phyloP scores from a whole-genome alignment of 2,888 invertebrate genomes.

The Tipula helvola region DNA sequence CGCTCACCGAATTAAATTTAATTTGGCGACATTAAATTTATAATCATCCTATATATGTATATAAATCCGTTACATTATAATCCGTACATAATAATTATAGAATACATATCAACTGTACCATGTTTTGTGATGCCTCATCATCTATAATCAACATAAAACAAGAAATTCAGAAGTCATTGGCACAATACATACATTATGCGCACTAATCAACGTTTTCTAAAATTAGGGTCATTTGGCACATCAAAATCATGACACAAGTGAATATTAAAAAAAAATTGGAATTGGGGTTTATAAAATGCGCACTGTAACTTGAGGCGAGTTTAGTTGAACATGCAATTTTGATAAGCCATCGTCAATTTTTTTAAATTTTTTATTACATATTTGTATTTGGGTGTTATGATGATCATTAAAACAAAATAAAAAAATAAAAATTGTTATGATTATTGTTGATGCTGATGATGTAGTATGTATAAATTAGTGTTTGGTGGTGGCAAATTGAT shows the following conservation, averaged over 20 bases:
- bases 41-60: not conserved
- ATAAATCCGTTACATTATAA: not conserved
- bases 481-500: not conserved
- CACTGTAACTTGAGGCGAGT: not conserved
- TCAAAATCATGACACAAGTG: not conserved
- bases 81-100: too few species aligned
- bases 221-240: not conserved
- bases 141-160: not conserved
- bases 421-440: not conserved
- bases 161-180: not conserved
- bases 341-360: not conserved
- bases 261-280: not conserved
- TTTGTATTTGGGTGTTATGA: not conserved
- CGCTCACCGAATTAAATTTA: not conserved
- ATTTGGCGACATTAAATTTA: not conserved
- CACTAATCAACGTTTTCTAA: too few species aligned
- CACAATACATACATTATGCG: not conserved
- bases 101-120: not conserved
- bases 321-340: not conserved
- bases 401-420: not conserved
- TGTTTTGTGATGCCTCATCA: not conserved
- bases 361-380: not conserved
- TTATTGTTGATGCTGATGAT: not conserved
- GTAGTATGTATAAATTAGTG: not conserved
- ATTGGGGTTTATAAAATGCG: not conserved